These are phyloP conservation scores for Drepana arcuata DNA, from an alignment of 1,140 invertebrate genomes.

Conservation along the genomic window DNA sequence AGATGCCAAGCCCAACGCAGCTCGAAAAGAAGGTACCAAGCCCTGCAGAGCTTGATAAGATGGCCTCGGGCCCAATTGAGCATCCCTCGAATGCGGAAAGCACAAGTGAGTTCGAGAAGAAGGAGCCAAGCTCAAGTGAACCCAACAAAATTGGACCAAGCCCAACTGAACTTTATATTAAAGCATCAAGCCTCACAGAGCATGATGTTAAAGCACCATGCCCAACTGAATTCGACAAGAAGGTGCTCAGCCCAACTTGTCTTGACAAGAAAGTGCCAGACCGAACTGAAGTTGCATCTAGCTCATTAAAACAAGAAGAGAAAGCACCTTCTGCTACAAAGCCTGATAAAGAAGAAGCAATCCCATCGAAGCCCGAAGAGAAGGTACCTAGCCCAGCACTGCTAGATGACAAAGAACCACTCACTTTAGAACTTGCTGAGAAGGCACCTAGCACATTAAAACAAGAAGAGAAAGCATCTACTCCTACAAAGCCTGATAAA, in stretches of 20 bases:
- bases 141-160: neutral
- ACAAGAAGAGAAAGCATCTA: no score
- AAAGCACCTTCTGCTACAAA: no score
- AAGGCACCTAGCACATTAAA: no score
- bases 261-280: neutral
- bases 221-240: neutral
- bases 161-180: neutral
- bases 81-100: neutral
- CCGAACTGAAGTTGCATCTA: no score
- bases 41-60: neutral
- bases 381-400: no score
- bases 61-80: neutral
- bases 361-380: no score
- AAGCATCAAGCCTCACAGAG: neutral
- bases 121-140: neutral
- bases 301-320: no score
- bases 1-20: neutral
- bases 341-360: no score
- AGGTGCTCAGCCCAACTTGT: neutral
- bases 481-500: no score
- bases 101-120: no score
- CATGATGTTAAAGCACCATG: neutral
- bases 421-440: no score
- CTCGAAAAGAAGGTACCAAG: neutral
- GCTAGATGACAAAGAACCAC: no score